phyloP scores from a whole-genome alignment of 2,797 vertebrate genomes.

The Myotis vivesi region DNA sequence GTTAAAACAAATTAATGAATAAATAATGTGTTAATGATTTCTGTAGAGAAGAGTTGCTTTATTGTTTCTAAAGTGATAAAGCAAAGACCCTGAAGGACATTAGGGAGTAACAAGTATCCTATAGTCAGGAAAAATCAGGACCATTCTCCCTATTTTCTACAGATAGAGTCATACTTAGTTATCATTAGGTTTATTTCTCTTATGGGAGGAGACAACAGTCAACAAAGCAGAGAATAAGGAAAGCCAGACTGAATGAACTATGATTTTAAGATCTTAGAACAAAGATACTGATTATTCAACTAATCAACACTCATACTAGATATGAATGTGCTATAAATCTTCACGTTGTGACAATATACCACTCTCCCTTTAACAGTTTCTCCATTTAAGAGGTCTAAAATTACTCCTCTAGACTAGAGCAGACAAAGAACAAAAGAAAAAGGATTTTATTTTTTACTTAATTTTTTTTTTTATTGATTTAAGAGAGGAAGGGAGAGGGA shows the following conservation, averaged over 20 bases:
- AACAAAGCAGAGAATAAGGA: not conserved
- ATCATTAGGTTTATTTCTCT: not conserved
- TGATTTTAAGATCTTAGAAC: not conserved
- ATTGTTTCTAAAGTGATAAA: not conserved
- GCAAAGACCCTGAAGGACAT: not conserved
- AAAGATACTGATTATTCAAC: not conserved
- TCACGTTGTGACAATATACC: not conserved
- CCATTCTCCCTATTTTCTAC: not conserved
- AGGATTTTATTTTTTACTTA: not conserved
- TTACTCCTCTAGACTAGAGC: not conserved
- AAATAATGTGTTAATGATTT: not conserved
- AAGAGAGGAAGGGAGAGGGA: no score
- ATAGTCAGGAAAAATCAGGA: not conserved
- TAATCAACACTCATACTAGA: not conserved
- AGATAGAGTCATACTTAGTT: not conserved
- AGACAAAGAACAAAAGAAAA: not conserved
- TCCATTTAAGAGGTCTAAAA: not conserved
- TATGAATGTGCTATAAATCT: not conserved
- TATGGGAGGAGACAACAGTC: not conserved
- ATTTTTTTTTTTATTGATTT: no score
- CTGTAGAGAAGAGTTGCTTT: not conserved
- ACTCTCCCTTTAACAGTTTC: not conserved
- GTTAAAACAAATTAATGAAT: not conserved
- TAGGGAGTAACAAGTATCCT: not conserved
- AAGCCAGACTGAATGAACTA: not conserved